Evolutionary conservation across 1,140 invertebrate species (phyloP).

Genomic region (Tetragonula clypearis): DNA sequence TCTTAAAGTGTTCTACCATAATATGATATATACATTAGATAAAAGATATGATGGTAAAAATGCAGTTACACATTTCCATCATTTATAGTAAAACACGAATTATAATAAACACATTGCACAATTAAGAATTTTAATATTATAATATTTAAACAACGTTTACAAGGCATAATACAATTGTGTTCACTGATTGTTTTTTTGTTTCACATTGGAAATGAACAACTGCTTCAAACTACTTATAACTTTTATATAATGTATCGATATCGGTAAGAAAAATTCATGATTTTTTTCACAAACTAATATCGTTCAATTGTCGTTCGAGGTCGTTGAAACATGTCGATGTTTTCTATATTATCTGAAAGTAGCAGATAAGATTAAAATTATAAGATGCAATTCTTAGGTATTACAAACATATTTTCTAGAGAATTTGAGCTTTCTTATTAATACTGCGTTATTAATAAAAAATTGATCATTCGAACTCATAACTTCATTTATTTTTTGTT

Average conservation of each 20-base stretch:
- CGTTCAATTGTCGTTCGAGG: neutral
- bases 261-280: slow-evolving; percentile 1
- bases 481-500: slow-evolving; percentile 51
- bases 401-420: slow-evolving; percentile 39
- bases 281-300: slow-evolving; percentile 17
- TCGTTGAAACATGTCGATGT: neutral
- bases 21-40: slow-evolving; percentile 44
- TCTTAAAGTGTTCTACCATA: slow-evolving; percentile 29
- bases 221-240: slow-evolving; percentile 31
- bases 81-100: slow-evolving; percentile 35
- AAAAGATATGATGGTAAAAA: slow-evolving; percentile 35
- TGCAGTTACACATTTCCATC: slow-evolving; percentile 46
- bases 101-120: slow-evolving; percentile 22
- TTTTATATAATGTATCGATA: slow-evolving; percentile 46
- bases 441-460: slow-evolving; percentile 49
- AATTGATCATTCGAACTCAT: slow-evolving; percentile 30
- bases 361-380: slow-evolving; percentile 9
- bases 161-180: neutral
- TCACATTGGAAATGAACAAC: slow-evolving; percentile 13
- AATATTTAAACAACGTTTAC: slow-evolving; percentile 40
- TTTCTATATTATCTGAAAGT: slow-evolving; percentile 22
- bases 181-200: neutral
- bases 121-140: slow-evolving; percentile 41
- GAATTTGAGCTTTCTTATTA: slow-evolving; percentile 30
- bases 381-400: neutral